Conservation (phyloP, 2,113 vertebrate species). For the Charadrius vociferus region DNA sequence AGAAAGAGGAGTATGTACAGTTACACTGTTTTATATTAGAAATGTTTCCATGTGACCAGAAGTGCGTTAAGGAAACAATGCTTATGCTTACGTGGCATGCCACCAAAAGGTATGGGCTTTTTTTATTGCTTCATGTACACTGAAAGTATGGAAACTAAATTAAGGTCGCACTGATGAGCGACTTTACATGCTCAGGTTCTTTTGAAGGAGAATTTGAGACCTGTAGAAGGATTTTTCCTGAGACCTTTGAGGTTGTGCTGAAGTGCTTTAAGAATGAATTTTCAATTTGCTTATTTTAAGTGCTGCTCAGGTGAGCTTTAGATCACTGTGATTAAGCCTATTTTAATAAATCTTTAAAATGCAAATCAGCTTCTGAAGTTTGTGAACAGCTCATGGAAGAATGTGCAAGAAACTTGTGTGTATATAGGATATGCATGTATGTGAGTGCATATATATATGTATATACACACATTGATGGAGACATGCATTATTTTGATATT, state of each 20-base stretch:
- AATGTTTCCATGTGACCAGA: background rate
- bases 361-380: background rate
- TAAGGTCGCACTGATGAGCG: rapidly evolving
- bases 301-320: background rate
- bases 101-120: background rate
- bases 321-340: background rate
- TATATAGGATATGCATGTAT: background rate
- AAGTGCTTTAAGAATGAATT: background rate
- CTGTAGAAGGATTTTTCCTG: background rate
- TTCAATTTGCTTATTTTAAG: background rate
- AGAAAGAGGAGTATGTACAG: background rate
- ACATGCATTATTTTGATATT: background rate
- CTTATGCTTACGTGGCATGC: background rate
- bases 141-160: background rate
- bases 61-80: background rate
- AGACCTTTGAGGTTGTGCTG: background rate
- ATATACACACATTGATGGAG: background rate
- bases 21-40: background rate
- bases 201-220: background rate
- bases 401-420: background rate
- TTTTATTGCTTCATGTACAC: background rate
- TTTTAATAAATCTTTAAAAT: background rate
- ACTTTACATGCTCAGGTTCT: background rate
- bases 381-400: background rate
- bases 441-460: background rate